Percentiles rank a stretch among this genome's conserved stretches.
These are phyloP conservation scores for Drosophila gunungcola DNA, from an alignment of 1,140 invertebrate species.

Conservation along the genomic window DNA sequence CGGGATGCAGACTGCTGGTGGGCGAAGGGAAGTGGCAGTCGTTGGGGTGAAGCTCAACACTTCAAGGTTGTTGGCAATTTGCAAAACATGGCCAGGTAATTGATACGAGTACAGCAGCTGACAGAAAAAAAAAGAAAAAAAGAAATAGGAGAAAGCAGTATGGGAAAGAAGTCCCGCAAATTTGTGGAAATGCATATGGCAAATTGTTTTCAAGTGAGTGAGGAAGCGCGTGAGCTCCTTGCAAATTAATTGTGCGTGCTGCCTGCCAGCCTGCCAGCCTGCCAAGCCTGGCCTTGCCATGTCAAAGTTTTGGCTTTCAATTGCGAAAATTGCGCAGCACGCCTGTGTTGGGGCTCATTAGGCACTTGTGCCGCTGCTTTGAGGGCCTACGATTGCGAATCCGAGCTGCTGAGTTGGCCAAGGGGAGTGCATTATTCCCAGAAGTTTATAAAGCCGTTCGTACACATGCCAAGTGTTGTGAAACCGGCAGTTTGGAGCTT, in stretches of 20 bases:
- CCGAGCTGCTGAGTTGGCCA: conserved; percentile 12
- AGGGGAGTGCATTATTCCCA: conserved; percentile 56
- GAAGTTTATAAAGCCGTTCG: conserved; percentile 52
- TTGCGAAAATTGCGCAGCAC: conserved; percentile 42
- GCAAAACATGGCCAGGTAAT: conserved; percentile 61
- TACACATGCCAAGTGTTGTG: conserved; percentile 50
- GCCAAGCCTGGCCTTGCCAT: conserved; percentile 17
- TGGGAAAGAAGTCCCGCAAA: conserved; percentile 27
- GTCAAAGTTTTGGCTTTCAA: conserved; percentile 50
- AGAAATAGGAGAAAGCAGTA: conserved; percentile 8
- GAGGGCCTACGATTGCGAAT: conserved; percentile 27
- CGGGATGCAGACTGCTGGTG: conserved; percentile 13
- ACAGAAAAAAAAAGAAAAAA: conserved; percentile 16
- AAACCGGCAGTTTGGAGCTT: conserved; percentile 4
- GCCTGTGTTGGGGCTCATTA: conserved; percentile 56
- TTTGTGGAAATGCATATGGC: conserved; percentile 52
- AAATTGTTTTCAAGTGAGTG: conserved; percentile 33
- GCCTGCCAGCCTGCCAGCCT: not conserved
- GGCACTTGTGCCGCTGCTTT: conserved; percentile 7
- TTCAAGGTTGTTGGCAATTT: conserved; percentile 65
- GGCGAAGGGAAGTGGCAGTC: not conserved
- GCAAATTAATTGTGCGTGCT: conserved; percentile 66
- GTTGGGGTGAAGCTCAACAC: conserved; percentile 36
- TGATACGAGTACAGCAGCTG: conserved; percentile 58
- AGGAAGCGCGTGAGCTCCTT: conserved; percentile 29